phyloP scores from a whole-genome alignment of 2,797 vertebrate species.

The Rhodeus uyekii region DNA sequence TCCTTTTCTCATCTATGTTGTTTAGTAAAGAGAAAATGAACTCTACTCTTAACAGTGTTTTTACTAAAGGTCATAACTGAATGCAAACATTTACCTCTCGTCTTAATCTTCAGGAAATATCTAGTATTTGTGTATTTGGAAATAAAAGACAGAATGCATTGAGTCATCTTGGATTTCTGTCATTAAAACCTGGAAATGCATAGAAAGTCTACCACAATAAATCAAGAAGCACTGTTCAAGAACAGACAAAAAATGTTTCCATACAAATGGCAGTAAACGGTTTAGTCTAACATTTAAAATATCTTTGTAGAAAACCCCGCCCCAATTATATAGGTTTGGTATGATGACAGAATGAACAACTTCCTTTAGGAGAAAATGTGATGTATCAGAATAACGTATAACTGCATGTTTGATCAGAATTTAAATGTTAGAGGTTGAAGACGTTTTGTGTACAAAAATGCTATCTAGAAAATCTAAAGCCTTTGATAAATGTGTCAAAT shows the following conservation, averaged over 20 bases:
- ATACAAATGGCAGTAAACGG: not conserved
- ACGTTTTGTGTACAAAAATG: conserved; percentile 23
- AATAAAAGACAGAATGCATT: too few species aligned
- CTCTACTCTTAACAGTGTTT: conserved; percentile 48
- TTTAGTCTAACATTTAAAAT: not conserved
- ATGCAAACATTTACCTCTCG: not conserved
- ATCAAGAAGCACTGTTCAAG: not conserved
- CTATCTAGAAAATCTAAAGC: not conserved
- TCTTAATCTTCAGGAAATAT: not conserved
- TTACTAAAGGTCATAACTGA: conserved; percentile 64
- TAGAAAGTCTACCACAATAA: not conserved
- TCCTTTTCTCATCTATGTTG: conserved; percentile 17
- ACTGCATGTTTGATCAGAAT: conserved; percentile 49
- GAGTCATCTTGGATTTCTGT: not conserved
- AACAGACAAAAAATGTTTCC: not conserved
- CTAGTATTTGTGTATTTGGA: not conserved
- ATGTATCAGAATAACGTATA: not conserved
- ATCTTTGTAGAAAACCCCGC: too few species aligned
- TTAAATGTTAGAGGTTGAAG: conserved; percentile 26
- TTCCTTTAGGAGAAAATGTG: not conserved
- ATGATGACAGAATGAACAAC: not conserved
- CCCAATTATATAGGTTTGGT: not conserved
- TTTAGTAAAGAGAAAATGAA: conserved; percentile 44
- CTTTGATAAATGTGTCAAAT: conserved; percentile 7
- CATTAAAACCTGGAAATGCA: not conserved